Evolutionary conservation across 2,113 vertebrate genomes (phyloP).

Genomic region (Spizaetus ornatus): DNA sequence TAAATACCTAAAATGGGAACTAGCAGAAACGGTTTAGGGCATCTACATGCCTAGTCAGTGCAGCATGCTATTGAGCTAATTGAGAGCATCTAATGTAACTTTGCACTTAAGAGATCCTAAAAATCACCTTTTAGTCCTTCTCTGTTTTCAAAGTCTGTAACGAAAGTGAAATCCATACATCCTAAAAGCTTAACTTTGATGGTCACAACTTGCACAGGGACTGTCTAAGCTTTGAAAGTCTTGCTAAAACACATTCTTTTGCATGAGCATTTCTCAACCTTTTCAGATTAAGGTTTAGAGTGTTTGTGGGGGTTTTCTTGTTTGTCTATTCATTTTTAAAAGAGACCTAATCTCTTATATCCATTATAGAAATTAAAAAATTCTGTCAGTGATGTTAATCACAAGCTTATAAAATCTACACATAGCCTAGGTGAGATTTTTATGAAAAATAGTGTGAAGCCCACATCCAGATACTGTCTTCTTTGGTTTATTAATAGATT

Average conservation of each 20-base stretch:
- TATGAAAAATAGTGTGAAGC: background rate
- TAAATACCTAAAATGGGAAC: background rate
- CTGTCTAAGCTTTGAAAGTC: background rate
- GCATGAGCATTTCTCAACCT: background rate
- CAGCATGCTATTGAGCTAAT: background rate
- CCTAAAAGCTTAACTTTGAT: background rate
- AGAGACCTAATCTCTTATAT: background rate
- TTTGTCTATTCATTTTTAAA: background rate
- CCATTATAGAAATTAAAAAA: background rate
- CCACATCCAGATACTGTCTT: background rate
- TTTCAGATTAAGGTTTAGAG: background rate
- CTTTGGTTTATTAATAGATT: background rate
- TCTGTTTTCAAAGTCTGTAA: background rate
- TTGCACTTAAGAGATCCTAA: background rate
- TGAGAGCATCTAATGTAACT: background rate
- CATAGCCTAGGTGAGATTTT: background rate
- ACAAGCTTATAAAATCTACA: background rate
- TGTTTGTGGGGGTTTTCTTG: background rate
- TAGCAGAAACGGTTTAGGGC: background rate
- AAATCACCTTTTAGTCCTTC: background rate
- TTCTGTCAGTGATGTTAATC: background rate
- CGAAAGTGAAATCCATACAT: background rate
- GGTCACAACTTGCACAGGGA: background rate
- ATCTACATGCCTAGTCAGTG: background rate
- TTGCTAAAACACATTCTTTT: background rate